phyloP scores from a whole-genome alignment of 2,113 vertebrate genomes.

The Gavia stellata region DNA sequence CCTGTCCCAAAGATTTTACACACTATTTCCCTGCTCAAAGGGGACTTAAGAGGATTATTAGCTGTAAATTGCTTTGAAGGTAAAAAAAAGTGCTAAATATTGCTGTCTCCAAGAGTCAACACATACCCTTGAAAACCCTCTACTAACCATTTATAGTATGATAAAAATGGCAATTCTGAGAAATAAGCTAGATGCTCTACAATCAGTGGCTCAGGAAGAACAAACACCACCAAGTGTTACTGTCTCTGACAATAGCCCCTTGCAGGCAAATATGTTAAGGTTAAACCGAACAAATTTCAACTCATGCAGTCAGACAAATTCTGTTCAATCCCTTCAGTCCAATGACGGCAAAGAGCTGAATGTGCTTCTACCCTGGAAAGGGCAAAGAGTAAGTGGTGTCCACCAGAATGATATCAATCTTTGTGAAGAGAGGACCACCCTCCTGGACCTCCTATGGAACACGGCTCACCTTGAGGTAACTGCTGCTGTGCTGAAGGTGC shows the following conservation, averaged over 20 bases:
- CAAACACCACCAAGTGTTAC: background rate
- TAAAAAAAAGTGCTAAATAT: background rate
- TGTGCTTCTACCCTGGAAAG: background rate
- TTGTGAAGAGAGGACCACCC: background rate
- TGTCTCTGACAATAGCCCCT: background rate
- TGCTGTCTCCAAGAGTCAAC: background rate
- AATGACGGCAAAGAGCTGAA: background rate
- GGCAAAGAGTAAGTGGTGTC: background rate
- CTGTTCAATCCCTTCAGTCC: background rate
- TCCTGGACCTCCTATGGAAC: background rate
- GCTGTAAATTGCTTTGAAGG: background rate
- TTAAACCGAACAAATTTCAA: background rate
- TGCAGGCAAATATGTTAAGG: background rate
- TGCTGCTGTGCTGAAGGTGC: background rate
- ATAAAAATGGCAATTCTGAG: background rate
- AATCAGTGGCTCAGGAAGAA: background rate
- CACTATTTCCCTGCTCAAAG: background rate
- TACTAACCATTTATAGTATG: background rate
- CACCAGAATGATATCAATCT: background rate
- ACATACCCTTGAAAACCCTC: background rate
- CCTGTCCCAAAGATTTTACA: background rate
- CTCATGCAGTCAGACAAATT: background rate
- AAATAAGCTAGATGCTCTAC: background rate
- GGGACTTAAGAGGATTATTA: background rate
- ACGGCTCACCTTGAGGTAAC: accelerated